Conservation (phyloP, 2,113 vertebrate genomes). For the Apteryx owenii region DNA sequence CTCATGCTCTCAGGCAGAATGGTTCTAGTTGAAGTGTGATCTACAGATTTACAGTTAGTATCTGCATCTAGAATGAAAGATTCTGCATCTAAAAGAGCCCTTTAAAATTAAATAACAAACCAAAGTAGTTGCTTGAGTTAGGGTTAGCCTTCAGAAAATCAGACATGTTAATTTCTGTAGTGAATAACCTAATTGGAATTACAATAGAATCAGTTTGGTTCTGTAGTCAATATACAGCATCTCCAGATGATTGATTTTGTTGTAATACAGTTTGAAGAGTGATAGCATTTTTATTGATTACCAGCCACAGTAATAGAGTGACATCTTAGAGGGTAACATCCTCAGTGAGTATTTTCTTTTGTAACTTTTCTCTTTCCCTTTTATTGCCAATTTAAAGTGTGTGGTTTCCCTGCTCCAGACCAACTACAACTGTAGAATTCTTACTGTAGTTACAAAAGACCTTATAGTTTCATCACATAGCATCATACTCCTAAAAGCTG, state of each 20-base stretch:
- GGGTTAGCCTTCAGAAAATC: background rate
- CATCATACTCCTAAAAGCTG: background rate
- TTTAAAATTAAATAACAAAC: background rate
- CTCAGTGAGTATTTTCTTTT: background rate
- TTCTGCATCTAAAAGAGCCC: background rate
- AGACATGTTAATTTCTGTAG: background rate
- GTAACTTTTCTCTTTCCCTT: conserved; percentile 26
- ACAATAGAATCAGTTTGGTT: background rate
- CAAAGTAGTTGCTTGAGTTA: background rate
- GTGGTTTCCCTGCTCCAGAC: conserved; percentile 40
- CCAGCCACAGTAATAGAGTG: conserved; percentile 23
- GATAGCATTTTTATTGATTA: conserved; percentile 47
- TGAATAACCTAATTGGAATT: background rate
- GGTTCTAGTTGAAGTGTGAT: background rate
- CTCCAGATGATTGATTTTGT: conserved; percentile 58
- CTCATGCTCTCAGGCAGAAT: background rate
- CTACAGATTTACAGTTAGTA: background rate
- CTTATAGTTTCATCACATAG: conserved; percentile 59
- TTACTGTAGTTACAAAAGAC: conserved; percentile 43
- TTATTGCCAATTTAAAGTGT: conserved; percentile 61
- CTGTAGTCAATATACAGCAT: conserved; percentile 14
- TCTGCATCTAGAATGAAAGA: background rate
- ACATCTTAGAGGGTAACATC: background rate
- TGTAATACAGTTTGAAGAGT: conserved; percentile 30
- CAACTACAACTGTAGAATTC: conserved; percentile 58